Base-by-base conservation (phyloP, 1,140 invertebrate genomes). In the Helicoverpa zea region DNA sequence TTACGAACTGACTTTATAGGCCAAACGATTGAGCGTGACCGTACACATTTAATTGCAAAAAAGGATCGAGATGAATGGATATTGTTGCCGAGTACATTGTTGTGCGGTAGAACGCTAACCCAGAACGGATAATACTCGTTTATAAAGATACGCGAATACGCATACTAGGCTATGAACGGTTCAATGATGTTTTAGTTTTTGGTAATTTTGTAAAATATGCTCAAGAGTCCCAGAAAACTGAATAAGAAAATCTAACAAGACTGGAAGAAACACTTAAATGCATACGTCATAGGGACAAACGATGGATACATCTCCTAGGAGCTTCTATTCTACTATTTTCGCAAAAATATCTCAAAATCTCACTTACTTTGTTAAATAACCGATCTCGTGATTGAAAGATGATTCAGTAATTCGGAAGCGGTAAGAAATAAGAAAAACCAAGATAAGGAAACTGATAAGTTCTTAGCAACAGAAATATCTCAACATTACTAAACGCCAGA, bases 21-120 rank as follows among this genome's bases (percentile, higher is more conserved):
- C 74, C 35, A 64, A 77, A 77, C 18, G 74, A 77, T 77, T 77
- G 16, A 77, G 47, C 49, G 49, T 70, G 66, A 54, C 66, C 49
- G 49, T 16, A 70, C 49, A 70, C 66, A 70, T 70, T 70, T 70
- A 70, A 51, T 70, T 70, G 52, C 66, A 70, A 70, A 70, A 43
- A 70, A 70, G 49, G 66, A 54, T 52, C 66, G 66, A 52, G 66
- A 51, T 54, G 49, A 51, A 70, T 54, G 66, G 49, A 54, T 30
- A 70, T 70, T 70, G 66, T 70, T 64, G 66, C 43, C 47, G 66
- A 13, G 49, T 29, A 54, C 49, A 70, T 70, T 29, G 18, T 54
- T 54, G 49, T 70, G 49, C 14, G 13, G 49, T 18, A 49, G 52
- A 70, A 70, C 23, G 49, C 29, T 14, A 52, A 70, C 52, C 18